Evolutionary conservation across 2,888 invertebrate species (phyloP).

Genomic region (Thereva nobilitata): DNA sequence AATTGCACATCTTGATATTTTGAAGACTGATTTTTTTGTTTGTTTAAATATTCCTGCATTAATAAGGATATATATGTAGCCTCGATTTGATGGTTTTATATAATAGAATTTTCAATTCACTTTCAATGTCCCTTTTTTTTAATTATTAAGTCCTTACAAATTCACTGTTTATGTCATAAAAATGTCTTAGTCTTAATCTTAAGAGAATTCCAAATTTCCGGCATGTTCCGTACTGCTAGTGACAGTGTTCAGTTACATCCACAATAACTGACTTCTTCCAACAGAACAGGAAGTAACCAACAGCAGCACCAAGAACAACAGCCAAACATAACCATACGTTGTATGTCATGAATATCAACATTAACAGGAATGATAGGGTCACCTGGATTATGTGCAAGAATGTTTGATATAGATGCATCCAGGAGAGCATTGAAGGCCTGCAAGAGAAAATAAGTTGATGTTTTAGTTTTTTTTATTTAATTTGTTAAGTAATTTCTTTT

Average conservation of each 20-base stretch:
- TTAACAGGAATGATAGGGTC: constrained; percentile 87
- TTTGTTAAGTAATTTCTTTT: not conserved
- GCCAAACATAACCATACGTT: constrained; percentile 92
- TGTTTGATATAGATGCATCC: constrained; percentile 84
- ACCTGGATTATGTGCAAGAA: constrained; percentile 87
- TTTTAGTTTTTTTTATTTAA: not conserved
- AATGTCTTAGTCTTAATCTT: constrained; percentile 52
- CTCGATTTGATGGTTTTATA: not conserved
- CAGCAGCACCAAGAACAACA: constrained; percentile 84
- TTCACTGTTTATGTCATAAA: constrained; percentile 52
- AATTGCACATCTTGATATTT: no score
- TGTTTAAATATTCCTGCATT: no score
- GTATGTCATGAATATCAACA: constrained; percentile 98
- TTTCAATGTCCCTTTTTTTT: constrained; percentile 31
- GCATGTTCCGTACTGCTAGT: constrained; percentile 63
- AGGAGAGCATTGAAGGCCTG: constrained; percentile 84
- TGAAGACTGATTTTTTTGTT: no score
- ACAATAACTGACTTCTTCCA: constrained; percentile 94
- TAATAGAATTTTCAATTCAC: constrained; percentile 36
- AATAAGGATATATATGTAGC: no score
- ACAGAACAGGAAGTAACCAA: constrained; percentile 93
- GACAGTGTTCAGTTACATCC: constrained; percentile 94
- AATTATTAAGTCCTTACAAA: constrained; percentile 47
- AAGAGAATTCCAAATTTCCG: constrained; percentile 51
- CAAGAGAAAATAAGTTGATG: constrained; percentile 52